Evolutionary conservation across 2,888 invertebrate species (phyloP).

Genomic region (Drymonia ruficornis): DNA sequence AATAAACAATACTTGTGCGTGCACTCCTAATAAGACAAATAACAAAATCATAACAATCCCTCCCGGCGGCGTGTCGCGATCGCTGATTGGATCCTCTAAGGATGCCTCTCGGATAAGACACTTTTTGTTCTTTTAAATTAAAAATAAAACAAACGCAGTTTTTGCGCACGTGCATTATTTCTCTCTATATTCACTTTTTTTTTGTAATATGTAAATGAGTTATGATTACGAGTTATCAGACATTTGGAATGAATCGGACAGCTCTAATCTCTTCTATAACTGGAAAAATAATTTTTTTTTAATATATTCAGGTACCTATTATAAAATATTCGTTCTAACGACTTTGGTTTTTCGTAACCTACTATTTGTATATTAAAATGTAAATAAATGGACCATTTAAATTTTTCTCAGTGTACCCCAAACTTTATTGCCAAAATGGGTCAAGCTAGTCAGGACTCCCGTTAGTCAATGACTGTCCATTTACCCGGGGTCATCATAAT

Average conservation of each 20-base stretch:
- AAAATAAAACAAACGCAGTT: not conserved
- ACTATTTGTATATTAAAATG: too few relatives aligned
- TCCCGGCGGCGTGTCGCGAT: not conserved
- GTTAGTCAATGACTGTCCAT: constrained; percentile 32
- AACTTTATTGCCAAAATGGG: constrained; percentile 14
- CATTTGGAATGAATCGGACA: too few relatives aligned
- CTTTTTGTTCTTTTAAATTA: not conserved
- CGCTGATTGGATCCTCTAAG: not conserved
- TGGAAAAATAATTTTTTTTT: too few relatives aligned
- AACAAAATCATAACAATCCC: not conserved
- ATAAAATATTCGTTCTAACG: too few relatives aligned
- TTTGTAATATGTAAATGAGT: too few relatives aligned
- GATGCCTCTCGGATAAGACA: too few relatives aligned
- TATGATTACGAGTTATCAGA: too few relatives aligned
- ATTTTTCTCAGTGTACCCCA: constrained; percentile 4
- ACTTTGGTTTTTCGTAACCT: too few relatives aligned
- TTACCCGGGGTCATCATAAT: constrained; percentile 29
- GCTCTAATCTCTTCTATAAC: too few relatives aligned
- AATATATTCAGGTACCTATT: too few relatives aligned
- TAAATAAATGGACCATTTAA: not conserved
- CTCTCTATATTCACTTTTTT: too few relatives aligned
- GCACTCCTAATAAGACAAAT: not conserved
- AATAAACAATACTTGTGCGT: not conserved
- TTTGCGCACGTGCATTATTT: not conserved
- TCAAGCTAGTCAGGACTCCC: constrained; percentile 11